Evolutionary conservation across 2,888 invertebrate genomes (phyloP).

Genomic region (Stramonita haemastoma): DNA sequence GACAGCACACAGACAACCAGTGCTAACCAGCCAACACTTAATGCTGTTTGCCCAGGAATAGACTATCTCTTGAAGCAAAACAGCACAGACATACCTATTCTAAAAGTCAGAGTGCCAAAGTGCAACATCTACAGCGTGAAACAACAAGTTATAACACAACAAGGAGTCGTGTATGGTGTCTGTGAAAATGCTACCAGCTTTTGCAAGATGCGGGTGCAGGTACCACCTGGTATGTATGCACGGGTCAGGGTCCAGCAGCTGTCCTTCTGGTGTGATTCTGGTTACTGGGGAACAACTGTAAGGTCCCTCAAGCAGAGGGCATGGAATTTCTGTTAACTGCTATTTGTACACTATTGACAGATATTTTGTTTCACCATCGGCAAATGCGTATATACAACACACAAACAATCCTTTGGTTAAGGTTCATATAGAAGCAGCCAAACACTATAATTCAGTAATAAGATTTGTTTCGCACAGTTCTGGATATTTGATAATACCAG

Average conservation of each 20-base stretch:
- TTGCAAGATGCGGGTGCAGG: background rate
- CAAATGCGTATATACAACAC: background rate
- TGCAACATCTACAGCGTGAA: too few relatives aligned
- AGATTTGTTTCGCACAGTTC: background rate
- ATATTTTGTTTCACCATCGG: background rate
- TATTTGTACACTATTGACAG: background rate
- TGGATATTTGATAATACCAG: background rate
- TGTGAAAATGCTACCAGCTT: background rate
- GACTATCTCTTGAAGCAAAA: too few relatives aligned
- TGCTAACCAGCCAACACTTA: too few relatives aligned
- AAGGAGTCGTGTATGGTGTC: background rate
- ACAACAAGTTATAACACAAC: background rate
- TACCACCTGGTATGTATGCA: background rate
- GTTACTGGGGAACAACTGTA: background rate
- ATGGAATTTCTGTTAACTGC: background rate
- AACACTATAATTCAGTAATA: too few relatives aligned
- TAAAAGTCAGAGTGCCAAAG: too few relatives aligned
- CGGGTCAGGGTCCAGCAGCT: background rate
- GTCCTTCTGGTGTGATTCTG: background rate
- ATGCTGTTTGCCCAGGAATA: too few relatives aligned
- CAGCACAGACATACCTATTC: too few relatives aligned
- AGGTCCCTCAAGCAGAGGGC: background rate
- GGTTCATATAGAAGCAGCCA: background rate
- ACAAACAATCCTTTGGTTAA: background rate
- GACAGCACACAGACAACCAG: too few relatives aligned